Conservation (phyloP, 23 tunicate species). For the Trididemnum miniatum region DNA sequence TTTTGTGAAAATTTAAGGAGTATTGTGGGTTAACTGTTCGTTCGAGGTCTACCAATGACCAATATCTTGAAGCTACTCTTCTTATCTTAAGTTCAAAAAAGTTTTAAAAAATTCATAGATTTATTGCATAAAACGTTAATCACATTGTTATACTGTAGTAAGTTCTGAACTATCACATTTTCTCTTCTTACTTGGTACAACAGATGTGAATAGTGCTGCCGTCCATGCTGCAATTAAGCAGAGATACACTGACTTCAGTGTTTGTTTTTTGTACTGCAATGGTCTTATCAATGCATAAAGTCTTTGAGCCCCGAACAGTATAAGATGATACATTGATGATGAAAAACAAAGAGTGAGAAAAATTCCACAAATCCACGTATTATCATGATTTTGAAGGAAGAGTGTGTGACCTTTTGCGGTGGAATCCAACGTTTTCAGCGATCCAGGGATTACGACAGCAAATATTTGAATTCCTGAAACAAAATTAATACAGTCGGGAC, state of each 20-base stretch:
- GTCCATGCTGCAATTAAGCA: background rate
- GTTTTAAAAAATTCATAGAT: too few species aligned
- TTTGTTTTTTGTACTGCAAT: background rate
- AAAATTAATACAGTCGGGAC: too few species aligned
- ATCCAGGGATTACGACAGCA: background rate
- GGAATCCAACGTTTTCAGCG: background rate
- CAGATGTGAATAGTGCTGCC: background rate
- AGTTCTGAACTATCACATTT: too few species aligned
- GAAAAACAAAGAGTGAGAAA: background rate
- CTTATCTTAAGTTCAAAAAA: too few species aligned
- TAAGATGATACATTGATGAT: constrained; percentile 14
- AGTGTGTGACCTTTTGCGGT: background rate
- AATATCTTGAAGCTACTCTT: too few species aligned
- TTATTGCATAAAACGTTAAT: too few species aligned
- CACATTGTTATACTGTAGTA: too few species aligned
- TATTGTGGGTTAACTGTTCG: too few species aligned
- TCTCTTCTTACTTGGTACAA: constrained; percentile 21
- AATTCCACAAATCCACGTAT: background rate
- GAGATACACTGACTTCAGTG: background rate
- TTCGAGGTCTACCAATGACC: too few species aligned
- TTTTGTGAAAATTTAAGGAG: too few species aligned
- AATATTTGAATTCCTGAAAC: constrained; percentile 23
- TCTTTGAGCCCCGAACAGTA: constrained; percentile 4
- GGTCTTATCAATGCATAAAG: constrained; percentile 4
- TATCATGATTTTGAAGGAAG: background rate